phyloP scores from a whole-genome alignment of 2,113 vertebrate genomes.

The Pyxicephalus adspersus region DNA sequence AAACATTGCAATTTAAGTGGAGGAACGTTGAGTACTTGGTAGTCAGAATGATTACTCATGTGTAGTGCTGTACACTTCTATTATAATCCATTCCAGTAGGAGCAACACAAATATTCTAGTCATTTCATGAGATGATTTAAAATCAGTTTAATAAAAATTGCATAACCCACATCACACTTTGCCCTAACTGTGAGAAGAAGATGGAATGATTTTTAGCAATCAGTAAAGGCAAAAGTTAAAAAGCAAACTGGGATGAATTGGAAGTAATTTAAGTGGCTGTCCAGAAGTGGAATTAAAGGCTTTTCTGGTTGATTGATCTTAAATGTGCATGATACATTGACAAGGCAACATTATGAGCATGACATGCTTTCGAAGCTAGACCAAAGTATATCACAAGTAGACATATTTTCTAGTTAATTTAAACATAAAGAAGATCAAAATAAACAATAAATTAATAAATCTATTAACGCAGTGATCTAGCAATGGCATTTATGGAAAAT shows the following conservation, averaged over 20 bases:
- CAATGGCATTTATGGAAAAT: too few relatives aligned
- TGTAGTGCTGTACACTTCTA: conserved; percentile 13
- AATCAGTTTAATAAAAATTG: conserved; percentile 27
- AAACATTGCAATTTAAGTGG: conserved; percentile 36
- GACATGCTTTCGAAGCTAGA: too few relatives aligned
- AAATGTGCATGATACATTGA: too few relatives aligned
- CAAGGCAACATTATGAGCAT: too few relatives aligned
- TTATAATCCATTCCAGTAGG: conserved; percentile 26
- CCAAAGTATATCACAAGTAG: too few relatives aligned
- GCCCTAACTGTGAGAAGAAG: conserved; percentile 36
- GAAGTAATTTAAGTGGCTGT: conserved; percentile 1
- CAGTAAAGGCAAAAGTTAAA: background rate
- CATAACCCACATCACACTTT: conserved; percentile 14
- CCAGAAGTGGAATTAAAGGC: background rate
- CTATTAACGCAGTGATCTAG: too few relatives aligned
- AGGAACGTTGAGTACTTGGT: conserved; percentile 17
- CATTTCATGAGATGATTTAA: conserved; percentile 36
- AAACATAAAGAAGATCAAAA: too few relatives aligned
- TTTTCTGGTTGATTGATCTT: conserved; percentile 3
- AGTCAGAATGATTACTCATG: conserved; percentile 29
- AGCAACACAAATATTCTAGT: conserved; percentile 21
- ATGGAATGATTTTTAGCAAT: conserved; percentile 14
- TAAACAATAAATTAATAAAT: too few relatives aligned
- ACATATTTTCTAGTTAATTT: too few relatives aligned
- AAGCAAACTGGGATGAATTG: conserved; percentile 11